These are phyloP conservation scores for Eurytoma californica DNA, from an alignment of 2,888 invertebrate species.

Conservation along the genomic window DNA sequence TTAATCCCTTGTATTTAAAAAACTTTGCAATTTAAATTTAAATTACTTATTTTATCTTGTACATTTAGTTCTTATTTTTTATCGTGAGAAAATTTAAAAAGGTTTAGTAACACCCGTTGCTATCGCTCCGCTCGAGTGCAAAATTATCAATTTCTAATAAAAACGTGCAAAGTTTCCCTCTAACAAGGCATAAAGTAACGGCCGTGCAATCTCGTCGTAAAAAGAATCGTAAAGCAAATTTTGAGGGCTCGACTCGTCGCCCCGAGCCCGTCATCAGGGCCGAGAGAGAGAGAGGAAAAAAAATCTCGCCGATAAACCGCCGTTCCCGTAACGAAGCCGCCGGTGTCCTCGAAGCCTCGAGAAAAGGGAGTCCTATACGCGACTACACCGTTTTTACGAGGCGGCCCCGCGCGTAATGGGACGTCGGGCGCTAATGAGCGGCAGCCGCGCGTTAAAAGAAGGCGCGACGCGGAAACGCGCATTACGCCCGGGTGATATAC, in stretches of 20 bases:
- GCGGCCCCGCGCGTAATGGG: conserved; percentile 66
- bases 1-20: too few relatives aligned
- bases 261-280: neutral
- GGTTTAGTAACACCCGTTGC: too few relatives aligned
- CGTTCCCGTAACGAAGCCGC: neutral
- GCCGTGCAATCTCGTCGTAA: too few relatives aligned
- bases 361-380: conserved; percentile 24
- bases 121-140: too few relatives aligned
- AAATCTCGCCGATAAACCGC: neutral
- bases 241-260: neutral
- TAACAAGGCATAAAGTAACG: too few relatives aligned
- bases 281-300: neutral
- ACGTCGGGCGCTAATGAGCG: conserved; percentile 72
- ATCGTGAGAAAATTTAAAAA: too few relatives aligned
- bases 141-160: too few relatives aligned
- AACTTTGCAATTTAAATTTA: too few relatives aligned
- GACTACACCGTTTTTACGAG: conserved; percentile 67
- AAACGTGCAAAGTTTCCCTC: too few relatives aligned
- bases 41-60: too few relatives aligned
- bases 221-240: too few relatives aligned
- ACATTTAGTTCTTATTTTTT: too few relatives aligned
- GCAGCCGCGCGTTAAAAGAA: conserved; percentile 1
- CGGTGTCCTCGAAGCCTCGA: neutral
- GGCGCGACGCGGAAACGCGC: conserved; percentile 30
- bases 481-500: conserved; percentile 29